These are phyloP conservation scores for Entomobrya proxima DNA, from an alignment of 2,888 invertebrate species.

Conservation along the genomic window DNA sequence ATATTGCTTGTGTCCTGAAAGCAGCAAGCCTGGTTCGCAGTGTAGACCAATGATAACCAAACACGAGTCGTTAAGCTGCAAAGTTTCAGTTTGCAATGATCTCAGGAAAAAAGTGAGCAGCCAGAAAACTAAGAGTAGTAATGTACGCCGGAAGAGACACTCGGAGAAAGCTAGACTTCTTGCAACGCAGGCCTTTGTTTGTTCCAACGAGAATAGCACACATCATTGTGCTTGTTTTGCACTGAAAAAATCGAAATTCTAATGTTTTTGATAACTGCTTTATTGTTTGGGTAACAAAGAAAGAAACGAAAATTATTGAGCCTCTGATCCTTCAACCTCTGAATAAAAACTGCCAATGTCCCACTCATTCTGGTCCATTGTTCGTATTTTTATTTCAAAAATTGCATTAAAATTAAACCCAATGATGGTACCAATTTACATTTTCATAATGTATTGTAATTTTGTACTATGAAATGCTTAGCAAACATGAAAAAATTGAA, in stretches of 20 bases:
- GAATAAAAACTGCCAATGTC: no score
- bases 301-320: no score
- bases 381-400: no score
- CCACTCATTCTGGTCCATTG: no score
- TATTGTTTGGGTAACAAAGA: no score
- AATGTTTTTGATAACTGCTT: no score
- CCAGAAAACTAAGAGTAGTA: neutral
- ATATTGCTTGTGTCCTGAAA: constrained; percentile 35
- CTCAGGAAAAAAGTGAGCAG: neutral
- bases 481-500: no score
- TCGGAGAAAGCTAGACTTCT: neutral
- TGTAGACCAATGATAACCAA: neutral
- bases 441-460: no score
- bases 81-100: neutral
- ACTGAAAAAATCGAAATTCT: neutral
- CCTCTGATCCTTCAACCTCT: no score
- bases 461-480: no score
- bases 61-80: neutral
- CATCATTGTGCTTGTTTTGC: neutral
- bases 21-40: neutral
- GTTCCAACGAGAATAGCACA: neutral
- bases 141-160: neutral
- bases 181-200: neutral
- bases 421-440: no score
- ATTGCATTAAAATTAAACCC: no score